Evolutionary conservation across 2,888 invertebrate species (phyloP), one percentile per base, ranked within the genome.

Genomic region (Heliothis peltigera): DNA sequence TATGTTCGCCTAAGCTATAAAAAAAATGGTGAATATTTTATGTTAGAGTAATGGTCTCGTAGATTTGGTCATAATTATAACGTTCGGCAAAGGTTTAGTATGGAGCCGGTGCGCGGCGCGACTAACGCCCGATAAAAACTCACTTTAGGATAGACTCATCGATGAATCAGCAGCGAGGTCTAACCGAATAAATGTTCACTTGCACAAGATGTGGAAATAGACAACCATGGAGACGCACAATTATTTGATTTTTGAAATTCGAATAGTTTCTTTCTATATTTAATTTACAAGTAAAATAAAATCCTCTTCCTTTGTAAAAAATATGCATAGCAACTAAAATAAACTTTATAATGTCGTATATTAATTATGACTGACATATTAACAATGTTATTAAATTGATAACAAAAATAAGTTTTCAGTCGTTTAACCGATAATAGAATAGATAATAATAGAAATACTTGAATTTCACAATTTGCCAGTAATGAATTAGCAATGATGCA

Each of bases 61-160:
- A 42, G 58, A 56, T 59, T 44, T 59, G 44, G 39, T 32, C 28
- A 44, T 65, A 32, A 75, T 67, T 49, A 78, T 72, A 62, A 18
- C 64, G 67, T 66, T 69, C 57, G 46, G 55, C 49, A 48, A 46
- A 49, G 53, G 64, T 67, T 66, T 68, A 61, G 63, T 75, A 65
- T 49, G 56, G 64, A 67, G 65, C 47, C 52, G 25, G 28, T 48
- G 52, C 79, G 77, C 75, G 81, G 78, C 81, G 84, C 86, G 88
- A 87, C 85, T 84, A 84, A 85, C 82, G 88, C 77, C 84, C 93
- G 92, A 92, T 94, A 93, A 94, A 93, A 94, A 92, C 84, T 92
- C 84, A 87, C 84, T 88, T 91, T 89, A 87, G 89, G 90, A 92
- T 93, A 94, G 93, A 95, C 94, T 95, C 95, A 94, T 93, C 95